Evolutionary conservation across 2,888 invertebrate species (phyloP), one percentile per base, ranked within the genome.

Genomic region (Limnephilus marmoratus): DNA sequence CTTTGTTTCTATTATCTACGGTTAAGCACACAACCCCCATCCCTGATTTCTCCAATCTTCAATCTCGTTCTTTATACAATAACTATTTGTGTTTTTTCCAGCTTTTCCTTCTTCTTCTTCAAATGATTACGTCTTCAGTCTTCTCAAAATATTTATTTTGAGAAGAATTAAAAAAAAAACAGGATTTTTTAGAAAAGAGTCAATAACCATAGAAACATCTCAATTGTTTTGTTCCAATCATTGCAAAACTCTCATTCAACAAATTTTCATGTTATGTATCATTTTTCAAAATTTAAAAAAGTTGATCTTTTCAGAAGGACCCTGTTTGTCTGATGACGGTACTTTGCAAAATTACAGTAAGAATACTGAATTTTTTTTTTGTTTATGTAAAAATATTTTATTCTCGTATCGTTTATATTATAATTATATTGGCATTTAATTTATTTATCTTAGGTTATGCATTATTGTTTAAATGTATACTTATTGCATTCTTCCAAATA

Each of bases 221-320:
- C 49, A 49, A 49, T 49, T 15, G 15, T 49, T 49, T 13, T 49
- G 49, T 49, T 49, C 68, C 68, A 68, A 68, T 68, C 68, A 68
- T 68, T 68, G 7, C 18, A 68, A 68, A 68, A 18, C 24, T 68
- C 68, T 68, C 68, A n/a, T 68, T 68, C 24, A 11, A 9, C 24
- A 68, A 68, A 24, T 68, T 68, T n/a, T 68, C 68, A 68, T 24
- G 9, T 68, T 24, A n/a, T 68, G 68, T n/a, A 68, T 68, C 68
- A 68, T 68, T 68, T 24, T 68, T 68, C 68, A 68, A 68, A 68
- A 68, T 68, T 68, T 68, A n/a, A 68, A 68, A 68, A 68, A 68
- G 68, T 68, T 68, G 68, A 68, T 68, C 68, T 68, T 68, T 68
- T 68, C 68, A 68, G 68, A 68, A 68, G 68, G 68, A 68, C 68